Conservation (phyloP, 2,113 vertebrate genomes). For the Dicentrarchus labrax region DNA sequence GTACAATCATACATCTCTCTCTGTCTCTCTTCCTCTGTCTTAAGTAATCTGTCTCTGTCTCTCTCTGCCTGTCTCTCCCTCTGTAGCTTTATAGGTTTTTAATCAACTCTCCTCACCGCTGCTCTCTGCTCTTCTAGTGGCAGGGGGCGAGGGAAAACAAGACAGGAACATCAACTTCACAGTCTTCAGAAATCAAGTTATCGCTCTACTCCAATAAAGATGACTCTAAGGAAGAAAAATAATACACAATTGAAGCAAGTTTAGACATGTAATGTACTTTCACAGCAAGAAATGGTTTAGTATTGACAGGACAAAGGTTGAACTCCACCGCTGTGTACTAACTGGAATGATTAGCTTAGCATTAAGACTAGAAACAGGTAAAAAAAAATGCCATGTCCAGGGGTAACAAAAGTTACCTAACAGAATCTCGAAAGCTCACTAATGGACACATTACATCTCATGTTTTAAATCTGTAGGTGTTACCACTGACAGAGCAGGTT, state of each 20-base stretch:
- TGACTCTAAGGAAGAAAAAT: slow-evolving; percentile 31
- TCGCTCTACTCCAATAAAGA: slow-evolving; percentile 33
- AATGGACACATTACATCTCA: too few relatives aligned
- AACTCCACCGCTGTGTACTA: not conserved
- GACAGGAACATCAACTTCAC: slow-evolving; percentile 34
- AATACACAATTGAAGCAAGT: slow-evolving; percentile 27
- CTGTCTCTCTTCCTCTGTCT: slow-evolving; percentile 21
- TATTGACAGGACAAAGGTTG: slow-evolving; percentile 1
- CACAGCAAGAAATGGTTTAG: slow-evolving; percentile 17
- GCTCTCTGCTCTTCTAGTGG: not conserved
- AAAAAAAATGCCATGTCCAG: not conserved
- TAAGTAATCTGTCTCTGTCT: slow-evolving; percentile 29
- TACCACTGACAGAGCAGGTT: not conserved
- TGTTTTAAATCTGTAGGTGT: too few relatives aligned
- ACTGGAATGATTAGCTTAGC: not conserved
- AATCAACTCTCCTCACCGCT: slow-evolving; percentile 51
- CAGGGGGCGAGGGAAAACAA: slow-evolving; percentile 25
- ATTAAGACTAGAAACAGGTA: not conserved
- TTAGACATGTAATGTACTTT: slow-evolving; percentile 1
- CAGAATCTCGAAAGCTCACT: too few relatives aligned
- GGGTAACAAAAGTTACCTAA: not conserved
- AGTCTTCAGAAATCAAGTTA: slow-evolving; percentile 17
- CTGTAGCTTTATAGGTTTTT: slow-evolving; percentile 62
- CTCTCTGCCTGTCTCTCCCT: slow-evolving; percentile 22
- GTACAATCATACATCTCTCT: slow-evolving; percentile 25